Evolutionary conservation across 2,797 vertebrate species (phyloP), one percentile per base, ranked within the genome.

Genomic region (Neostethus bicornis): DNA sequence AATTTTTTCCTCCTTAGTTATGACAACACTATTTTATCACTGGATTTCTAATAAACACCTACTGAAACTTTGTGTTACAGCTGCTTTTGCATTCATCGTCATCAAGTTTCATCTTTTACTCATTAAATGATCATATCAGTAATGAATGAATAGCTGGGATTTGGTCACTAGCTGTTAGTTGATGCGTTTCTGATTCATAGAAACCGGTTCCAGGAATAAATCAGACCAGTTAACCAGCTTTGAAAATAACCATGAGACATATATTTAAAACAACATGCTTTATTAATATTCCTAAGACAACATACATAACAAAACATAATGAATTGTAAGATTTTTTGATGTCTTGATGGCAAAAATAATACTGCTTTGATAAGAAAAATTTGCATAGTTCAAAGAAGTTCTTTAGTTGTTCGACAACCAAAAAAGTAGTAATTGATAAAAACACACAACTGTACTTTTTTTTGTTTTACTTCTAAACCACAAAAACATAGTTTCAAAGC

Each of bases 211-310:
- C 17, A 17, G 37, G 3, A 16, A 14, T 4, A 37, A 10, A 16
- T 37, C 16, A 8, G 14, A 37, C 6, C 35, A 17, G 12, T 11
- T 2, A 20, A 12, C 11, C 19, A 21, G 2, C 11, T 12, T 41
- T 17, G 16, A 11, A 20, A 16, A 5, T 12, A n/a, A 41, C 10
- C 20, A 12, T 12, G 10, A 9, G 46, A 23, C 47, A 24, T 12
- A 46, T 7, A 23, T 23, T 0, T 9, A 85, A 88, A 91, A 83
- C 81, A 81, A 84, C 87, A 87, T 87, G 85, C 85, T 90, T 91
- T 90, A 90, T 88, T 89, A 61, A 77, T 76, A 45, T 63, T 72
- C 45, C 69, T 20, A 29, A 28, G 67, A 84, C 81, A 82, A 79
- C 20, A 17, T 50, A 48, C 3, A n/a, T 14, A 62, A 73, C 61